Base-by-base conservation (phyloP, 2,797 vertebrate genomes). In the Numenius phaeopus region DNA sequence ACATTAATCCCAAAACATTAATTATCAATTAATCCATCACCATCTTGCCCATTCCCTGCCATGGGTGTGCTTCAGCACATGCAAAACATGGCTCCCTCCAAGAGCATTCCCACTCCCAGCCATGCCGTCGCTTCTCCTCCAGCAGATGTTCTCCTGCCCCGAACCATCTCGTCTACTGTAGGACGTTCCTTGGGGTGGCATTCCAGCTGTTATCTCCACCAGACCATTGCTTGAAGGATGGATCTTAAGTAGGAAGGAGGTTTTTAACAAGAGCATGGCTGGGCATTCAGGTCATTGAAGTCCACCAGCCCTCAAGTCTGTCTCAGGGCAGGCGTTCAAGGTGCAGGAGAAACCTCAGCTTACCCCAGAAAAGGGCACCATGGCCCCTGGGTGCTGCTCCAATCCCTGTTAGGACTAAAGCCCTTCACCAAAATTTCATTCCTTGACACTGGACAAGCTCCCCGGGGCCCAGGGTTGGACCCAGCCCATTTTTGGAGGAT, bases 151-250 rank as follows among this genome's bases (percentile, higher is more conserved):
- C 32, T 46, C 62, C 73, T 71, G 78, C 42, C 39, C 54, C 6
- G n/a, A 9, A 4, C 50, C 46, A 6, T 20, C n/a, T 46, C 19
- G 0, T 4, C 49, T 6, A 12, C 62, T 7, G 8, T 1, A 26
- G 59, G 34, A 34, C 0, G 1, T 37, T 34, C 37, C 47, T 1
- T 0, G 13, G 54, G 69, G n/a, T 2, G 12, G 50, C 20, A 0
- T 24, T 55, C 42, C 54, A 26, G 59, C 65, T 4, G 44, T 0
- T 20, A 7, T 8, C 40, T 13, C 77, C 50, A 21, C 47, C 40
- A 30, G n/a, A 46, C 3, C 1, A 1, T 27, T 7, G 24, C 75
- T 2, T 1, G 26, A 37, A 42, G 55, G 61, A 34, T 0, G 1
- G 2, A 39, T 57, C 66, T n/a, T n/a, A 1, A 21, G 12, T 6